Percentiles rank a stretch among this genome's conserved stretches.
Conservation (phyloP, 2,113 vertebrate species). For the Seriola aureovittata region DNA sequence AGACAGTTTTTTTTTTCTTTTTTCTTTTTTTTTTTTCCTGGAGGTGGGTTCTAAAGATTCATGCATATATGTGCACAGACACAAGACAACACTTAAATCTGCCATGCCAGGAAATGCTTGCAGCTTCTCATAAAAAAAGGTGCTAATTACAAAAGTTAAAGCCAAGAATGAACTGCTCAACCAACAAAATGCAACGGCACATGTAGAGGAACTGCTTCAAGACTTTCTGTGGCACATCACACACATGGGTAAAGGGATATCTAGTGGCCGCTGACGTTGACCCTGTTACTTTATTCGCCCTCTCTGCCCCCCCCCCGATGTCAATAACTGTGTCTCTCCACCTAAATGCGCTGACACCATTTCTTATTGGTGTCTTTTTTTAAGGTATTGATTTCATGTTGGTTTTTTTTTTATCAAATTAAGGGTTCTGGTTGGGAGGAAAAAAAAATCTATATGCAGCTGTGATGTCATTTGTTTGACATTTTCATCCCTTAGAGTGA, state of each 20-base stretch:
- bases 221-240: not conserved
- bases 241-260: not conserved
- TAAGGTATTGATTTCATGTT: conserved; percentile 74
- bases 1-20: conserved; percentile 49
- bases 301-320: conserved; percentile 35
- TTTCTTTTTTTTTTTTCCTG: conserved; percentile 48
- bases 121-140: conserved; percentile 53
- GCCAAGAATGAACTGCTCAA: conserved; percentile 32
- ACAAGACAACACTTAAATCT: conserved; percentile 58
- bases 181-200: conserved; percentile 1
- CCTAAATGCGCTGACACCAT: conserved; percentile 63
- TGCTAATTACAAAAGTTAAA: conserved; percentile 63
- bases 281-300: conserved; percentile 26
- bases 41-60: conserved; percentile 67
- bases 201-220: not conserved
- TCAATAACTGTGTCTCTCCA: conserved; percentile 64
- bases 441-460: conserved; percentile 76
- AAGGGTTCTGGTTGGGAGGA: conserved; percentile 56
- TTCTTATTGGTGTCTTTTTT: conserved; percentile 78
- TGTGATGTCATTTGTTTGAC: conserved; percentile 80
- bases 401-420: conserved; percentile 78
- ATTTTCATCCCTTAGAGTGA: conserved; percentile 75
- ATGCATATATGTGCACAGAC: conserved; percentile 57
- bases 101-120: conserved; percentile 37
- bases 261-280: conserved; percentile 9